These are phyloP conservation scores for Heliconius charithonia DNA, from an alignment of 2,888 invertebrate species.

Conservation along the genomic window DNA sequence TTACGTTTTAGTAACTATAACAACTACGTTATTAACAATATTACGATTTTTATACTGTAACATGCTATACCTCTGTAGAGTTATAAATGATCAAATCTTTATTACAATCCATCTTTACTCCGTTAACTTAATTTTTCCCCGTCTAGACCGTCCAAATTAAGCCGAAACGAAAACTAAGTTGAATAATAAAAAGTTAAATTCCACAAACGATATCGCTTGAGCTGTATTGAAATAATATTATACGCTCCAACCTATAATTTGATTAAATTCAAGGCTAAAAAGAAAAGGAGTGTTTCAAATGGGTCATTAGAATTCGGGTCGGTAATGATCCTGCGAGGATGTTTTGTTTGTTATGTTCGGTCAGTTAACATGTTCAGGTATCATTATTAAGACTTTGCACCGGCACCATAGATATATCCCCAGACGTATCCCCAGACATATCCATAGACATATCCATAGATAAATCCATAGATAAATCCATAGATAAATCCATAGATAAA, in stretches of 20 bases:
- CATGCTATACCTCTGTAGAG: background rate
- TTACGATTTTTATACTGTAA: background rate
- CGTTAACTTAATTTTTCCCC: conserved; percentile 61
- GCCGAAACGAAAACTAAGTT: conserved; percentile 70
- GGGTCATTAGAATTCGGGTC: conserved; percentile 80
- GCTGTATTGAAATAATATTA: conserved; percentile 83
- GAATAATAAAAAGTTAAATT: conserved; percentile 79
- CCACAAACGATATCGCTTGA: conserved; percentile 78
- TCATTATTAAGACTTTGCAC: conserved; percentile 59
- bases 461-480: too few species aligned
- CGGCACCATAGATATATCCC: conserved; percentile 36
- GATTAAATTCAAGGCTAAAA: conserved; percentile 79
- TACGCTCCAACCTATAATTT: conserved; percentile 82
- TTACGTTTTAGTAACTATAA: conserved; percentile 11
- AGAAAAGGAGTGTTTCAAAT: conserved; percentile 77
- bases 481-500: too few species aligned
- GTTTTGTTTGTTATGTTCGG: conserved; percentile 77
- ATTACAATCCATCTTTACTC: conserved; percentile 38
- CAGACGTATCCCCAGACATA: too few species aligned
- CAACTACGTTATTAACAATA: background rate
- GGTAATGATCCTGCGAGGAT: conserved; percentile 75
- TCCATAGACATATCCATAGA: too few species aligned
- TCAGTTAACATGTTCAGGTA: conserved; percentile 63
- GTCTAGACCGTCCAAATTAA: conserved; percentile 80
- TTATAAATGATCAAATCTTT: background rate